phyloP scores from a whole-genome alignment of 1,140 invertebrate species.

The Cydia amplana region DNA sequence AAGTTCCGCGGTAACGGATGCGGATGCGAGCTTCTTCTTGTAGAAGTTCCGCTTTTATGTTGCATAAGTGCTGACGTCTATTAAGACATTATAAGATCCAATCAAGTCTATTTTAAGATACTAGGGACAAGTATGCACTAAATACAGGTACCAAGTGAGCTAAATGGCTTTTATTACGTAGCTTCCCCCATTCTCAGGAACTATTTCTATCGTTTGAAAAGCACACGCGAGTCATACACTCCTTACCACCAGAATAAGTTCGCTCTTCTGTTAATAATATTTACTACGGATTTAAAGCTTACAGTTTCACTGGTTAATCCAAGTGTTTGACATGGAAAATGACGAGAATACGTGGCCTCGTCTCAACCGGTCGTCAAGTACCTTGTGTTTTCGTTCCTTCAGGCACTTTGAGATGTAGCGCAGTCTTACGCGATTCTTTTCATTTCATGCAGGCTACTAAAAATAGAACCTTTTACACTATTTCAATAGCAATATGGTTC shows the following conservation, averaged over 20 bases:
- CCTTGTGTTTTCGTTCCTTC: constrained; percentile 42
- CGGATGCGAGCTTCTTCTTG: no score
- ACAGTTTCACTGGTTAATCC: neutral
- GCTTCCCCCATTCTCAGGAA: neutral
- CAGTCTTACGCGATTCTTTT: constrained; percentile 42
- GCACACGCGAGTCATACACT: neutral
- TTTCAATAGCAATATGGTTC: neutral
- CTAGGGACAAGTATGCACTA: neutral
- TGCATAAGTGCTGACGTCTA: neutral
- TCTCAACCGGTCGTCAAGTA: constrained; percentile 38
- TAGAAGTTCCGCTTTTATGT: neutral
- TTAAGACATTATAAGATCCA: constrained; percentile 1
- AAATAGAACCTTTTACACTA: constrained; percentile 43
- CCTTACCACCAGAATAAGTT: neutral
- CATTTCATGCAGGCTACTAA: constrained; percentile 44
- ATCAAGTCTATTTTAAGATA: constrained; percentile 8
- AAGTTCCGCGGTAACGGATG: no score
- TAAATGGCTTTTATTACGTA: constrained; percentile 19
- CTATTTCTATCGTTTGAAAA: neutral
- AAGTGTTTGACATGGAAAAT: neutral
- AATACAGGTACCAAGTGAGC: neutral
- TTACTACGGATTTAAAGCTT: neutral
- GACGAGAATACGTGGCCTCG: neutral
- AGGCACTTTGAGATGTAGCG: constrained; percentile 43
- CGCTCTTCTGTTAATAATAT: neutral